Conservation (phyloP, 2,113 vertebrate genomes). For the Podarcis raffonei region DNA sequence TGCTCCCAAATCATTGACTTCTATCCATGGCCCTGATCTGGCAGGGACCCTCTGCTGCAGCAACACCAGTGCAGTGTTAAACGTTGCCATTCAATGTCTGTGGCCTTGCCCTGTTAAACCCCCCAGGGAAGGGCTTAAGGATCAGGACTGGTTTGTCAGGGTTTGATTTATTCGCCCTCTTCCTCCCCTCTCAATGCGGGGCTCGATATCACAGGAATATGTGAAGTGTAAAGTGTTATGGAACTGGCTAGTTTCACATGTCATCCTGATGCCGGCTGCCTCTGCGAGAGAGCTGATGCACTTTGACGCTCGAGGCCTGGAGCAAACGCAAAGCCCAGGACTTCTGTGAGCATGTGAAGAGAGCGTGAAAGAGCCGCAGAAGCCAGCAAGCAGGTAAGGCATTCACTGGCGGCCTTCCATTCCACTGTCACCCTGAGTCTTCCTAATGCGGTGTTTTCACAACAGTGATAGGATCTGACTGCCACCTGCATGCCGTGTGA, state of each 20-base stretch:
- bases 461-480: constrained; percentile 76
- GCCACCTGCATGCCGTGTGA: constrained; percentile 65
- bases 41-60: neutral
- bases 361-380: constrained; percentile 82
- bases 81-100: constrained; percentile 38
- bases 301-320: constrained; percentile 78
- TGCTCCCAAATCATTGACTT: neutral
- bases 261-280: constrained; percentile 79
- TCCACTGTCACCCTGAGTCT: constrained; percentile 71
- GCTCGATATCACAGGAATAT: constrained; percentile 75
- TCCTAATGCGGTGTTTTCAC: constrained; percentile 65
- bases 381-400: constrained; percentile 86
- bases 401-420: constrained; percentile 75
- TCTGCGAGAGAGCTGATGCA: constrained; percentile 81
- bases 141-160: constrained; percentile 47
- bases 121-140: constrained; percentile 54
- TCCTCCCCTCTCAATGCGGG: constrained; percentile 49
- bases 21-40: neutral
- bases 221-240: constrained; percentile 81
- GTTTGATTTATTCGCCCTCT: neutral
- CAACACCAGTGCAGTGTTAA: no score
- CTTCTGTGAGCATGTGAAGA: constrained; percentile 74
- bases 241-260: constrained; percentile 83
- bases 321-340: constrained; percentile 73
- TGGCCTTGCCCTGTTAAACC: constrained; percentile 44